Evolutionary conservation across 2,888 invertebrate genomes (phyloP).

Genomic region (Chromoteleia sp.): DNA sequence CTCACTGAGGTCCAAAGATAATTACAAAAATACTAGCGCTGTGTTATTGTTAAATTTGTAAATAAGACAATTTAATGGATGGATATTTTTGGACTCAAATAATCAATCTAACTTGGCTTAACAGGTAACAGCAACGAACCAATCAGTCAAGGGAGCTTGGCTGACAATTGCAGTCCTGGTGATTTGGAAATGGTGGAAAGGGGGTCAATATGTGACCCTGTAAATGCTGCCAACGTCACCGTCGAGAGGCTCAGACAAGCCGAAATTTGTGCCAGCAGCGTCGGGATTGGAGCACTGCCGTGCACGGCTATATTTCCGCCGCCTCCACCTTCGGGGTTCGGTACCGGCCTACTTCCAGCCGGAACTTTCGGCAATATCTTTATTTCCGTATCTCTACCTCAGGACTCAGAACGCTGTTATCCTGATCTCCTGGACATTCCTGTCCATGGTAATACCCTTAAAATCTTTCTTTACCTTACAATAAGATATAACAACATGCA

Average conservation of each 20-base stretch:
- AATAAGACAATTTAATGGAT: too few relatives aligned
- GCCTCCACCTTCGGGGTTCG: conserved; percentile 85
- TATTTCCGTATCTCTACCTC: conserved; percentile 92
- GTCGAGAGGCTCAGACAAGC: conserved; percentile 78
- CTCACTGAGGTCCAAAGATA: too few relatives aligned
- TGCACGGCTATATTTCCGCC: conserved; percentile 85
- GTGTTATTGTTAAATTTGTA: too few relatives aligned
- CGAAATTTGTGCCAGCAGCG: conserved; percentile 74
- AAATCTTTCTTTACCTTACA: too few relatives aligned
- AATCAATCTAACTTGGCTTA: background rate
- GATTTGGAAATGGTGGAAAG: conserved; percentile 80
- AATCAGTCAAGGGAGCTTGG: conserved; percentile 77
- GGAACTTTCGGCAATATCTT: conserved; percentile 91
- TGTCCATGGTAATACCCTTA: conserved; percentile 74
- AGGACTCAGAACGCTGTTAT: conserved; percentile 91
- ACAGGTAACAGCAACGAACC: conserved; percentile 83
- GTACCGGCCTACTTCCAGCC: conserved; percentile 84
- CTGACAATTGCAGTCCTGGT: conserved; percentile 79
- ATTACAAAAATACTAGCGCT: too few relatives aligned
- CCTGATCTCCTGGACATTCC: conserved; percentile 92
- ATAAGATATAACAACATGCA: too few relatives aligned
- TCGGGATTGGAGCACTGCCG: conserved; percentile 83
- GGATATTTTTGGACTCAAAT: conserved; percentile 2
- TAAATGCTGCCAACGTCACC: conserved; percentile 85
- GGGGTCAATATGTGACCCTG: conserved; percentile 73